These are phyloP conservation scores for Gorsachius goisagi DNA, from an alignment of 2,113 vertebrate genomes.

Conservation along the genomic window DNA sequence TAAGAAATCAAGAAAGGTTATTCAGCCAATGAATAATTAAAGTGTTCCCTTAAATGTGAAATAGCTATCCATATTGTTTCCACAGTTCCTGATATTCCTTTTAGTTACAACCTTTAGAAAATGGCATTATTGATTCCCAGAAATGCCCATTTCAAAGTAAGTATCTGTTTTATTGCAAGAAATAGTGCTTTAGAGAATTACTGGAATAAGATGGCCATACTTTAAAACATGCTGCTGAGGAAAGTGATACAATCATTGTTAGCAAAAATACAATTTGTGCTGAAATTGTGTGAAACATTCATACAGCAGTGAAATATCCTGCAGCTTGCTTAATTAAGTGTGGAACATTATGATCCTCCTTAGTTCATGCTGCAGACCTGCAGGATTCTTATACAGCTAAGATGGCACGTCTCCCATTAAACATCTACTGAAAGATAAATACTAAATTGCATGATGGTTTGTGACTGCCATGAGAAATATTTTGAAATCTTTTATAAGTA, in stretches of 20 bases:
- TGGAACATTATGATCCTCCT: not conserved
- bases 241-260: not conserved
- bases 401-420: not conserved
- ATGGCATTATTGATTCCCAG: not conserved
- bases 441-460: not conserved
- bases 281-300: not conserved
- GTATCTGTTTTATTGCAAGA: not conserved
- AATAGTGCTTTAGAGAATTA: not conserved
- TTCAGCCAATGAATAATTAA: not conserved
- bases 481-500: not conserved
- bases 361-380: not conserved
- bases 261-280: not conserved
- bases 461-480: not conserved
- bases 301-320: not conserved
- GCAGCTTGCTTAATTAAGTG: slow-evolving; percentile 9
- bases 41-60: not conserved
- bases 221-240: not conserved
- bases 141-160: not conserved
- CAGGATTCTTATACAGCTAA: not conserved
- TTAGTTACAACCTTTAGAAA: not conserved
- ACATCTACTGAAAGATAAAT: not conserved
- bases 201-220: not conserved
- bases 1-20: not conserved
- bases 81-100: not conserved
- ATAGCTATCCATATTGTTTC: not conserved